A percentile compares a stretch with the other conserved stretches of the same genome.
phyloP scores from a whole-genome alignment of 2,113 vertebrate species.

The Oncorhynchus keta region DNA sequence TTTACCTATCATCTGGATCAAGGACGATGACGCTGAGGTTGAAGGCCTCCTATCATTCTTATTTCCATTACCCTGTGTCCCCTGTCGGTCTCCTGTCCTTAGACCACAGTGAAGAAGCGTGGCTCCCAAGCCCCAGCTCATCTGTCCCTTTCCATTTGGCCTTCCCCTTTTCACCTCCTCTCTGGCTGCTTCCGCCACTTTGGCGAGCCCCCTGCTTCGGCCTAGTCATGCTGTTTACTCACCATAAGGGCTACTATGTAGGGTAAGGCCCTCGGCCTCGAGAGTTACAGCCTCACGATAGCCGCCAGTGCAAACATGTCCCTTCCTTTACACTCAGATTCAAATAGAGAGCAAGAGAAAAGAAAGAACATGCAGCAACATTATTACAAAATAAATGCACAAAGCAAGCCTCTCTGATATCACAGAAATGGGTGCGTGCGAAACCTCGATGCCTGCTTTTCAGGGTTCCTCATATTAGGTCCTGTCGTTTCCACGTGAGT shows the following conservation, averaged over 20 bases:
- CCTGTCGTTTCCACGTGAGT: neutral
- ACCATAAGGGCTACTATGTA: neutral
- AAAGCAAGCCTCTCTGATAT: neutral
- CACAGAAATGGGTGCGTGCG: neutral
- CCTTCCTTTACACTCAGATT: neutral
- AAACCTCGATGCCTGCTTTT: neutral
- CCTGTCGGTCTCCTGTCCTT: neutral
- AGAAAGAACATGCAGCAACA: no score
- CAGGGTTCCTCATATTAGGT: neutral
- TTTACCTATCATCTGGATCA: neutral
- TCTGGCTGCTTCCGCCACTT: neutral
- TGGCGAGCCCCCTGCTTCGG: neutral
- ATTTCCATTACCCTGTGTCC: neutral
- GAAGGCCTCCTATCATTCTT: neutral
- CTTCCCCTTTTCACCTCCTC: constrained; percentile 2
- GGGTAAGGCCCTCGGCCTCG: neutral
- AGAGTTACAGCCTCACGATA: neutral
- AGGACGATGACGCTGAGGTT: neutral
- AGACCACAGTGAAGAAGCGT: neutral
- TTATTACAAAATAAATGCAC: neutral
- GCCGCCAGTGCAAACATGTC: neutral
- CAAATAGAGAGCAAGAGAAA: neutral
- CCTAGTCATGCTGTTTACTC: neutral
- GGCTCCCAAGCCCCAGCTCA: neutral
- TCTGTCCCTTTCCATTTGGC: constrained; percentile 1